Evolutionary conservation across 2,888 invertebrate genomes (phyloP).

Genomic region (Norana najaformis): DNA sequence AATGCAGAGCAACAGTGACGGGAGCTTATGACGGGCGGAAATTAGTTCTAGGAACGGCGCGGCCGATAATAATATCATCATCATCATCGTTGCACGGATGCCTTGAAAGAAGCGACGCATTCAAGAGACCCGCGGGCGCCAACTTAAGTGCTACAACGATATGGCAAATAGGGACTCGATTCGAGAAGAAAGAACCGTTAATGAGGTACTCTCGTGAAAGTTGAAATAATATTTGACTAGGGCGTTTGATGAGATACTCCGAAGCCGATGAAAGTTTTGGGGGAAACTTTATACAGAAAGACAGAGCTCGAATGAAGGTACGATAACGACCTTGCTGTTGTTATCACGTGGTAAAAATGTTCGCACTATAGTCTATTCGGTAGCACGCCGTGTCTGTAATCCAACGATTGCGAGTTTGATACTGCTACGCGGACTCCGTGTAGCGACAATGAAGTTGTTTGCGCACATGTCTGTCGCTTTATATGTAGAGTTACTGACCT

Average conservation of each 20-base stretch:
- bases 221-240: conserved; percentile 5
- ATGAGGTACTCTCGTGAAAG: background rate
- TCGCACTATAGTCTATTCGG: background rate
- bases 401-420: too few species aligned
- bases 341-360: background rate
- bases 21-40: conserved; percentile 6
- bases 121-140: background rate
- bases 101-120: background rate
- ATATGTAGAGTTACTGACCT: too few species aligned
- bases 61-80: background rate
- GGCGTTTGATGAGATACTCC: background rate
- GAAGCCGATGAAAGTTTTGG: background rate
- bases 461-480: too few species aligned
- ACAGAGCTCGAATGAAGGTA: background rate
- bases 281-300: background rate
- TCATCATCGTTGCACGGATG: background rate
- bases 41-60: conserved; percentile 1
- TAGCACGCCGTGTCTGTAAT: background rate
- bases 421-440: too few species aligned
- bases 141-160: background rate
- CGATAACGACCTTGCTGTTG: background rate
- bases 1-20: background rate
- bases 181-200: background rate
- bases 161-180: background rate
- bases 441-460: too few species aligned